A percentile compares a stretch with the other conserved stretches of the same genome.
Evolutionary conservation across 2,888 invertebrate genomes (phyloP).

Genomic region (Ceramica pisi): DNA sequence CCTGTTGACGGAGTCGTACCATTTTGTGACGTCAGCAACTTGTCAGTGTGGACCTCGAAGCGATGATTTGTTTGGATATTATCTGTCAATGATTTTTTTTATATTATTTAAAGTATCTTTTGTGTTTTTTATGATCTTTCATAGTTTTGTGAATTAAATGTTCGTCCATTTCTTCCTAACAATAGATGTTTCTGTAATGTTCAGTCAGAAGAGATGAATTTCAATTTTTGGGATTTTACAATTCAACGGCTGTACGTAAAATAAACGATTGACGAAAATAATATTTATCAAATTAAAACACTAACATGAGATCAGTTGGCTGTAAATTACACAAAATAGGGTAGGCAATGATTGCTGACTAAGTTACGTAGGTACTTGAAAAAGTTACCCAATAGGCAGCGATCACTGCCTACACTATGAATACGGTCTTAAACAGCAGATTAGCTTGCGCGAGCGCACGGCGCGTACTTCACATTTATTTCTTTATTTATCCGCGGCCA

Average conservation of each 20-base stretch:
- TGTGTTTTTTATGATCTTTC: background rate
- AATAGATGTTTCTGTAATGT: no score
- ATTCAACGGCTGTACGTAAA: no score
- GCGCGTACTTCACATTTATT: conserved; percentile 81
- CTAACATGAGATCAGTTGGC: background rate
- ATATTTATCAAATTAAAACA: background rate
- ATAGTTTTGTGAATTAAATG: no score
- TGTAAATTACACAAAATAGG: background rate
- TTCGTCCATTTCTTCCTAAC: background rate
- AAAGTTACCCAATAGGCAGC: background rate
- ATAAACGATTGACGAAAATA: no score
- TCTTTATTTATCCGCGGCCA: conserved; percentile 86
- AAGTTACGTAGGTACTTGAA: background rate
- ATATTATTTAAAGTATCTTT: background rate
- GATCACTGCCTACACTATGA: conserved; percentile 65
- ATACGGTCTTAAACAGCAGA: conserved; percentile 80
- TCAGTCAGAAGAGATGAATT: no score
- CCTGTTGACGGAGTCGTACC: conserved; percentile 51
- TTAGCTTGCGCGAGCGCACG: conserved; percentile 84
- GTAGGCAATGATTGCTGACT: no score
- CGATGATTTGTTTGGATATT: conserved; percentile 1
- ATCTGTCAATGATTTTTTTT: background rate
- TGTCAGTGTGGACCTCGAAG: conserved; percentile 24
- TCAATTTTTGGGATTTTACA: background rate
- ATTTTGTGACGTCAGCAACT: conserved; percentile 38